These are phyloP conservation scores for Typhlomys cinereus DNA, from an alignment of 2,113 vertebrate species.

Conservation along the genomic window DNA sequence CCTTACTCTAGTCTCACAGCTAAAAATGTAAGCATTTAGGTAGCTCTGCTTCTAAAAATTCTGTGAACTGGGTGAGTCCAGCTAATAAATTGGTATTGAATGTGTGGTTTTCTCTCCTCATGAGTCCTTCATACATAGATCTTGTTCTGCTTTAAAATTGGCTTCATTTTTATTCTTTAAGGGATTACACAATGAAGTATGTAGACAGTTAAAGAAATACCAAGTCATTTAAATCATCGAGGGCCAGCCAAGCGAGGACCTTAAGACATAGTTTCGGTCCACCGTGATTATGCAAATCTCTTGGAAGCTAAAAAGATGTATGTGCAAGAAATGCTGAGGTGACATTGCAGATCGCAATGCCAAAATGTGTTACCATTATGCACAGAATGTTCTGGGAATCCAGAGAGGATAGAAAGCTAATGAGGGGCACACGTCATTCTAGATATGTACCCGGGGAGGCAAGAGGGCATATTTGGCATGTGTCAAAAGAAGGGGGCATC, in stretches of 20 bases:
- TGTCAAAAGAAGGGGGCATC: background rate
- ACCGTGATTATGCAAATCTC: slow-evolving; percentile 37
- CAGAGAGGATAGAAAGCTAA: background rate
- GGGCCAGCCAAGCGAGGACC: background rate
- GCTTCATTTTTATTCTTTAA: slow-evolving; percentile 51
- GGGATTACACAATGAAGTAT: slow-evolving; percentile 5
- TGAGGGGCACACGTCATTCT: background rate
- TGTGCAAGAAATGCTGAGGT: background rate
- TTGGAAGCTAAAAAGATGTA: background rate
- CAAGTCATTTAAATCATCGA: background rate
- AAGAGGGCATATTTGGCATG: background rate
- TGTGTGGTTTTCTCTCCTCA: background rate
- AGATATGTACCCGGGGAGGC: background rate
- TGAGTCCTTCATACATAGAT: background rate
- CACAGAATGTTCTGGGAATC: background rate
- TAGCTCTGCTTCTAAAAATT: background rate
- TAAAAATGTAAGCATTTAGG: slow-evolving; percentile 20
- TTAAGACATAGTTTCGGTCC: background rate
- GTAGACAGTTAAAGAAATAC: slow-evolving; percentile 33
- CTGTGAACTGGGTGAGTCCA: background rate
- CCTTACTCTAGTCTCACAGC: background rate
- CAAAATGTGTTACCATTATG: background rate
- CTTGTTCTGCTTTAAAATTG: slow-evolving; percentile 22
- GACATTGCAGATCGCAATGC: background rate
- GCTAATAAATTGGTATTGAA: slow-evolving; percentile 15